Evolutionary conservation across 2,113 vertebrate genomes (phyloP).

Genomic region (Serilophus lunatus): DNA sequence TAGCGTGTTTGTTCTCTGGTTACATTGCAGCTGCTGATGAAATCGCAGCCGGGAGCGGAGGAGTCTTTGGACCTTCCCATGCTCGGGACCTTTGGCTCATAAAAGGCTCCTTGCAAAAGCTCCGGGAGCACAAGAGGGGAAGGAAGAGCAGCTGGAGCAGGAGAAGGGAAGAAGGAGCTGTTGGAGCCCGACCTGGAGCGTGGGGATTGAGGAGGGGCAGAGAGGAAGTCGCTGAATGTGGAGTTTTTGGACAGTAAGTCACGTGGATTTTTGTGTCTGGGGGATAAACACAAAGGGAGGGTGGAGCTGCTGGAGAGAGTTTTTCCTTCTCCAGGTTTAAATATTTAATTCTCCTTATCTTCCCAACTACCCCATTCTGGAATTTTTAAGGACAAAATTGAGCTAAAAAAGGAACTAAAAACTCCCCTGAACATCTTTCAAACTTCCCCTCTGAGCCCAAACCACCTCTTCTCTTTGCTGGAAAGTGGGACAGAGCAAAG

Average conservation of each 20-base stretch:
- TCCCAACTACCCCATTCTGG: accelerated
- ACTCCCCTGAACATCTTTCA: accelerated
- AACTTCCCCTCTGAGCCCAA: not conserved
- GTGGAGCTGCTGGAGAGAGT: not conserved
- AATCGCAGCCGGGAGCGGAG: not conserved
- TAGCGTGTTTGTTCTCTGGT: constrained; percentile 17
- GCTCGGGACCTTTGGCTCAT: not conserved
- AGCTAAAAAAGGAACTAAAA: too few species aligned
- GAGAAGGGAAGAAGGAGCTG: not conserved
- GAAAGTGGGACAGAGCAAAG: not conserved
- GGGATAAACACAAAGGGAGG: constrained; percentile 32
- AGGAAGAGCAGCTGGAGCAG: not conserved
- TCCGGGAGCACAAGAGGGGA: not conserved
- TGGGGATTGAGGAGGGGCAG: not conserved
- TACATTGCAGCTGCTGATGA: constrained; percentile 42
- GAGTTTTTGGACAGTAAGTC: constrained; percentile 70
- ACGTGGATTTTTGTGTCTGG: not conserved
- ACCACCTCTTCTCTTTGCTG: not conserved
- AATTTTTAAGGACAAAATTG: too few species aligned
- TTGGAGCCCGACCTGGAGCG: not conserved
- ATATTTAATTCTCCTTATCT: accelerated
- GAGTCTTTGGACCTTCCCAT: constrained; percentile 7
- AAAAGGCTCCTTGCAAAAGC: not conserved
- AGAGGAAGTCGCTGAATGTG: constrained; percentile 56
- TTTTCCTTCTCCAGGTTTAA: not conserved